Conservation (phyloP, 2,888 invertebrate genomes). For the Colostygia pectinataria region DNA sequence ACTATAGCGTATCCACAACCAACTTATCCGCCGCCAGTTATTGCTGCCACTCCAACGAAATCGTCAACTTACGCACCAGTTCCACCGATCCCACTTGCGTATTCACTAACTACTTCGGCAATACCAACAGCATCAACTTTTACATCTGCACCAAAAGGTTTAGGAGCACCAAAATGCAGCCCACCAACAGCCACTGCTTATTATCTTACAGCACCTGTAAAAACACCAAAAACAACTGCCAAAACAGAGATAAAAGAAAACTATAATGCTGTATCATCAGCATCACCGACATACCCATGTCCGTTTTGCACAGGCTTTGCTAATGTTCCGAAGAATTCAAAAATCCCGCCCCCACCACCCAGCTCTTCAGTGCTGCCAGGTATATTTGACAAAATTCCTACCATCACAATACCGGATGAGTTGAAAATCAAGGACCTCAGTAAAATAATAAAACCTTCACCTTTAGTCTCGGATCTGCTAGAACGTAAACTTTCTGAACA, state of each 20-base stretch:
- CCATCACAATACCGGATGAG: constrained; percentile 30
- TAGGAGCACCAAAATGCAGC: constrained; percentile 33
- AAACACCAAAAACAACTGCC: constrained; percentile 38
- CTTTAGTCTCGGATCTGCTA: constrained; percentile 24
- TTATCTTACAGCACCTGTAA: constrained; percentile 36
- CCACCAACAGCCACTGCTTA: constrained; percentile 43
- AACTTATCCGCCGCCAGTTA: constrained; percentile 2
- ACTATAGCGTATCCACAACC: background rate
- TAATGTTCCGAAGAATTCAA: constrained; percentile 30
- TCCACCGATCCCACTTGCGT: background rate
- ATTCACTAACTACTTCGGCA: background rate
- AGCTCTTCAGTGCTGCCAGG: constrained; percentile 40
- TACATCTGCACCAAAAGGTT: too few relatives aligned
- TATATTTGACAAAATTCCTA: constrained; percentile 37
- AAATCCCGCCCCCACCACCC: constrained; percentile 35
- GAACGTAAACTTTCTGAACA: constrained; percentile 30
- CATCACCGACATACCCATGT: constrained; percentile 19
- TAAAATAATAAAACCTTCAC: constrained; percentile 4
- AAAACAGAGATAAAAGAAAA: constrained; percentile 23
- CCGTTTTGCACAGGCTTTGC: constrained; percentile 32
- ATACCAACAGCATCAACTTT: background rate
- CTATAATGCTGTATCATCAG: too few relatives aligned
- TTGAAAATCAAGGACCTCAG: constrained; percentile 25
- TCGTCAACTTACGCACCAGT: background rate
- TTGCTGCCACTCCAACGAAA: background rate